These are phyloP conservation scores for Esox lucius DNA, from an alignment of 2,797 vertebrate species.

Conservation along the genomic window DNA sequence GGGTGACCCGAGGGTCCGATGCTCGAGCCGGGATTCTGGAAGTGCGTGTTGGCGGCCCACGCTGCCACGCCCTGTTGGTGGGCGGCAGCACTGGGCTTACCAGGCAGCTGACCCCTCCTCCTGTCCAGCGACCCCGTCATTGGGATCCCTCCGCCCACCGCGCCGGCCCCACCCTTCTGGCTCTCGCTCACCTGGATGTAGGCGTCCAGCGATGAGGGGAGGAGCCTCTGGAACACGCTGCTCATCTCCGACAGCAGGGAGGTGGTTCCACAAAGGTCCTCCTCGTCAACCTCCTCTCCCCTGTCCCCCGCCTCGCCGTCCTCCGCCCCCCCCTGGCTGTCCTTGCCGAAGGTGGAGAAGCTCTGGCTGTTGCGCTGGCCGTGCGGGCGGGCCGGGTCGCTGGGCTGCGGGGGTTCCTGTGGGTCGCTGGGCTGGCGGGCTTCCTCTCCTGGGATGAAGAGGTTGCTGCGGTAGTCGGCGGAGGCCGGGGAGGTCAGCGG, in stretches of 20 bases:
- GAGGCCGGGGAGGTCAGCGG: slow-evolving; percentile 84
- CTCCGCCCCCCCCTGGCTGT: slow-evolving; percentile 63
- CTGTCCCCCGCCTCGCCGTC: slow-evolving; percentile 68
- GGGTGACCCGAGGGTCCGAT: slow-evolving; percentile 80
- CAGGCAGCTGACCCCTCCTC: slow-evolving; percentile 83
- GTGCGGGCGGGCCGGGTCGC: slow-evolving; percentile 67
- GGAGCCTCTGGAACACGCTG: slow-evolving; percentile 92
- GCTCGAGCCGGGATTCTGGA: slow-evolving; percentile 87
- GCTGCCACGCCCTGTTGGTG: slow-evolving; percentile 92
- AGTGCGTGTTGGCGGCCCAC: slow-evolving; percentile 96
- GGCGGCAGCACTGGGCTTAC: slow-evolving; percentile 79
- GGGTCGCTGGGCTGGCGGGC: slow-evolving; percentile 50
- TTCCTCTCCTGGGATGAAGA: slow-evolving; percentile 95
- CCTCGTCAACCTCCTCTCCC: slow-evolving; percentile 64
- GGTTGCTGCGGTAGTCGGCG: slow-evolving; percentile 92
- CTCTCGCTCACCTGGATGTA: slow-evolving; percentile 81
- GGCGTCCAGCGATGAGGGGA: slow-evolving; percentile 86
- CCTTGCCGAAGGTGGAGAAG: slow-evolving; percentile 96
- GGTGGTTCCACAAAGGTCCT: slow-evolving; percentile 81
- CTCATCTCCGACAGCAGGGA: slow-evolving; percentile 96
- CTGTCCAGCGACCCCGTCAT: slow-evolving; percentile 84
- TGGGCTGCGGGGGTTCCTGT: slow-evolving; percentile 82
- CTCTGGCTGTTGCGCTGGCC: slow-evolving; percentile 84
- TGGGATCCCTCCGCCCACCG: slow-evolving; percentile 60
- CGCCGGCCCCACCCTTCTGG: slow-evolving; percentile 69